Evolutionary conservation across 2,797 vertebrate genomes (phyloP).

Genomic region (Chiloscyllium punctatum): DNA sequence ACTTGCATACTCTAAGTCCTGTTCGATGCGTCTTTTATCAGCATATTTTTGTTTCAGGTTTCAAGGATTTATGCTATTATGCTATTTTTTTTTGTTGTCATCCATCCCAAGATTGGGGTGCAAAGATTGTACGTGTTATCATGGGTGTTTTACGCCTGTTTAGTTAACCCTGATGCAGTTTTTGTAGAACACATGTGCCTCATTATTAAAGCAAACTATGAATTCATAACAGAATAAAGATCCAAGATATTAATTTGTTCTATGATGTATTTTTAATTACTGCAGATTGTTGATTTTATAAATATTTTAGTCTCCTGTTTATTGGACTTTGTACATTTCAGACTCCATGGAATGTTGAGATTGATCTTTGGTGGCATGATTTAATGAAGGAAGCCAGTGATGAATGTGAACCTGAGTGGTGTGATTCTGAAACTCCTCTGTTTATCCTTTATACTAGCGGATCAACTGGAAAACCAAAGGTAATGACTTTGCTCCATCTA

Average conservation of each 20-base stretch:
- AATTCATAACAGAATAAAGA: not conserved
- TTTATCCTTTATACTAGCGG: constrained; percentile 96
- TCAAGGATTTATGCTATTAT: not conserved
- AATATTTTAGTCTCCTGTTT: not conserved
- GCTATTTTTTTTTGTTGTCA: not conserved
- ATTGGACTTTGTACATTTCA: constrained; percentile 47
- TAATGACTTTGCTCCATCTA: constrained; percentile 43
- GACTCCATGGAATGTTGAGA: constrained; percentile 77
- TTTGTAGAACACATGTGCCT: not conserved
- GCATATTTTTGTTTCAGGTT: not conserved
- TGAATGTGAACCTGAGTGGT: constrained; percentile 92
- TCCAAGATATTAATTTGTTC: not conserved
- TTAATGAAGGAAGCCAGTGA: constrained; percentile 64
- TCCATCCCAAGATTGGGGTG: not conserved
- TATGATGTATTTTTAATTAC: not conserved
- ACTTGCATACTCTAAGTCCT: not conserved
- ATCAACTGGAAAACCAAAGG: constrained; percentile 94
- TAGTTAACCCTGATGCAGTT: not conserved
- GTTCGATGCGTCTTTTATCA: not conserved
- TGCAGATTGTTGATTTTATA: not conserved
- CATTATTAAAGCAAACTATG: not conserved
- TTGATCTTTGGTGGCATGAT: constrained; percentile 82
- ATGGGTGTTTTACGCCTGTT: not conserved
- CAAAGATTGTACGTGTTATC: not conserved
- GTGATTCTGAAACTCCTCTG: constrained; percentile 82